Evolutionary conservation across 2,113 vertebrate species (phyloP), one percentile per base, ranked within the genome.

Genomic region (Chamaetylas fuelleborni): DNA sequence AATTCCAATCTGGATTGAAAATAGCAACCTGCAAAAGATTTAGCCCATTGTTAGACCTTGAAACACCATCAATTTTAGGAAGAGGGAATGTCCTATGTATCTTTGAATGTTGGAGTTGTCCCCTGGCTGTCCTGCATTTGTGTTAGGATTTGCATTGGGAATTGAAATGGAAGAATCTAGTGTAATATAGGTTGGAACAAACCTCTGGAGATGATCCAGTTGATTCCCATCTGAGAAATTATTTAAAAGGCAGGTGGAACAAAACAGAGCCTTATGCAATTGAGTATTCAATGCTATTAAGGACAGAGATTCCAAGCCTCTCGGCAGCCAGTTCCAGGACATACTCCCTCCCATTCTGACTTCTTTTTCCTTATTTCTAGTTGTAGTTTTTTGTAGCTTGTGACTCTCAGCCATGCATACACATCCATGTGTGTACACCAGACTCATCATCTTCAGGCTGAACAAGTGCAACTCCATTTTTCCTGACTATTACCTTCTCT

Each of bases 371-470:
- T 58, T 54, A 14, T 51, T 80, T 51, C 19, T 29, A 38, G 31
- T 34, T 67, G 24, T 48, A 25, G 33, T 51, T 78, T 72, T 38
- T 38, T 76, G 40, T 57, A 48, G 4, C 28, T 70, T n/a, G 25
- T 66, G 28, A 19, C 61, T n/a, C 33, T 40, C 36, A 29, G 19
- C 50, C n/a, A 33, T 47, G 19, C 36, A 18, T 2, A 3, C 2
- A 1, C 24, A 8, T 26, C 14, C 12, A 26, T 2, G 0, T 1
- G 6, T 33, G 19, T 47, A 24, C 42, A 26, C 26, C 50, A 38
- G 6, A 5, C 18, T 72, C 4, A 5, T 34, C 17, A 18, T 31
- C 22, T 43, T 64, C 17, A 14, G 17, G 28, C 34, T 69, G 15
- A 67, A 38, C 31, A 58, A 20, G 7, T 19, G 8, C 60, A 78